These are phyloP conservation scores for Oncopodura yosiiana DNA, from an alignment of 1,140 invertebrate species.

Conservation along the genomic window DNA sequence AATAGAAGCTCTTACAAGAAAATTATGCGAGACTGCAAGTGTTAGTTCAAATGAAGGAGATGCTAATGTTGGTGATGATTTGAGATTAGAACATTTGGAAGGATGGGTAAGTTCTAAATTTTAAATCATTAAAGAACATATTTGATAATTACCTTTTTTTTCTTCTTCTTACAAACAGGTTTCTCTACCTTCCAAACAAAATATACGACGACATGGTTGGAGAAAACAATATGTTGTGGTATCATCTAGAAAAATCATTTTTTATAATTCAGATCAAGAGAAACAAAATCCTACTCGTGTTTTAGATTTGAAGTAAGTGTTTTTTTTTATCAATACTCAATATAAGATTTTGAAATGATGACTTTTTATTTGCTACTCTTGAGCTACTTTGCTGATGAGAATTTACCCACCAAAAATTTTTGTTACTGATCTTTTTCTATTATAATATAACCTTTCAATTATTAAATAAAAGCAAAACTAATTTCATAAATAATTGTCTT, in stretches of 20 bases:
- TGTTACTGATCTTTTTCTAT: not conserved
- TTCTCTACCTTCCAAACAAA: slow-evolving; percentile 88
- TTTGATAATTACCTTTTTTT: too few relatives aligned
- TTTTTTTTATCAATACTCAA: not conserved
- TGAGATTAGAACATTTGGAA: slow-evolving; percentile 17
- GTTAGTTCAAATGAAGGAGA: slow-evolving; percentile 33
- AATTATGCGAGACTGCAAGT: slow-evolving; percentile 49
- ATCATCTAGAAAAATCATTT: slow-evolving; percentile 92
- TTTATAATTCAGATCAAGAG: slow-evolving; percentile 90
- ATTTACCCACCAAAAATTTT: slow-evolving; percentile 10
- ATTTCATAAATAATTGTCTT: slow-evolving; percentile 10
- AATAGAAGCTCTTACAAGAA: slow-evolving; percentile 81
- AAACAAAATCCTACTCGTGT: slow-evolving; percentile 91
- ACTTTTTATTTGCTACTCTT: slow-evolving; percentile 16
- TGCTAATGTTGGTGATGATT: slow-evolving; percentile 19
- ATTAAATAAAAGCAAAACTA: not conserved
- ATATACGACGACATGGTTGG: slow-evolving; percentile 91
- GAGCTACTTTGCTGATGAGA: slow-evolving; percentile 11
- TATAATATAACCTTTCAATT: not conserved
- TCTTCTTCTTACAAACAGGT: too few relatives aligned
- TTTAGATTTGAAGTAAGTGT: slow-evolving; percentile 77
- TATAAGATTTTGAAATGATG: slow-evolving; percentile 9
- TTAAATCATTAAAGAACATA: too few relatives aligned
- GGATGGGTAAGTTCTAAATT: too few relatives aligned
- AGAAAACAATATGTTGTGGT: slow-evolving; percentile 95